Evolutionary conservation across 2,113 vertebrate species (phyloP).

Genomic region (Columba janthina): DNA sequence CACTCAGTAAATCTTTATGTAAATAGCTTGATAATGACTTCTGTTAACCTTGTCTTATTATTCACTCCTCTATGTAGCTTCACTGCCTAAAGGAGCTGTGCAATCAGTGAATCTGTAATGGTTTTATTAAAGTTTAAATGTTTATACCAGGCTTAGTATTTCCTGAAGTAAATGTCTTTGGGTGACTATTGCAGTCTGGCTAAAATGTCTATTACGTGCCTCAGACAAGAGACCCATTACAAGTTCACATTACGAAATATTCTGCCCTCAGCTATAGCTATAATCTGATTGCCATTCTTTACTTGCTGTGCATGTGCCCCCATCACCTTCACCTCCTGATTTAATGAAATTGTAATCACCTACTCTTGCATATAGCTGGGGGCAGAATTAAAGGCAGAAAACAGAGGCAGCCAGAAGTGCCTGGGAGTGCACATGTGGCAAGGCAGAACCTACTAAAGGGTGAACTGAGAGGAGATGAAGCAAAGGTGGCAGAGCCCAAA

Average conservation of each 20-base stretch:
- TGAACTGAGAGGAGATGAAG: background rate
- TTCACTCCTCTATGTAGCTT: background rate
- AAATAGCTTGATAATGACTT: background rate
- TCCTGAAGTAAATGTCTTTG: conserved; percentile 25
- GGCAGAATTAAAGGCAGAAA: conserved; percentile 41
- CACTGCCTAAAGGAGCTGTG: background rate
- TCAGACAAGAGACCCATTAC: conserved; percentile 18
- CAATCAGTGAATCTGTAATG: conserved; percentile 8
- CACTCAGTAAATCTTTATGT: background rate
- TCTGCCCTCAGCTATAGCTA: conserved; percentile 34
- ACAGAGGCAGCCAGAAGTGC: background rate
- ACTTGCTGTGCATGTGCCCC: conserved; percentile 28
- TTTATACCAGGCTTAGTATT: conserved; percentile 19
- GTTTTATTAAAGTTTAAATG: conserved; percentile 50
- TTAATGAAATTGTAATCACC: conserved; percentile 47
- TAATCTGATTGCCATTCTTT: conserved; percentile 41
- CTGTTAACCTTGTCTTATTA: background rate
- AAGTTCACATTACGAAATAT: background rate
- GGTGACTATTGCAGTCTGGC: background rate
- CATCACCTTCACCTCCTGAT: conserved; percentile 26
- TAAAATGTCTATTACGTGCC: conserved; percentile 1
- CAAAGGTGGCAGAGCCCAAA: background rate
- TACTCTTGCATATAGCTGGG: conserved; percentile 16
- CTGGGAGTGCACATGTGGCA: background rate
- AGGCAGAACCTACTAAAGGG: background rate